Evolutionary conservation across 1,140 invertebrate genomes (phyloP).

Genomic region (Lepidotrigona ventralis): DNA sequence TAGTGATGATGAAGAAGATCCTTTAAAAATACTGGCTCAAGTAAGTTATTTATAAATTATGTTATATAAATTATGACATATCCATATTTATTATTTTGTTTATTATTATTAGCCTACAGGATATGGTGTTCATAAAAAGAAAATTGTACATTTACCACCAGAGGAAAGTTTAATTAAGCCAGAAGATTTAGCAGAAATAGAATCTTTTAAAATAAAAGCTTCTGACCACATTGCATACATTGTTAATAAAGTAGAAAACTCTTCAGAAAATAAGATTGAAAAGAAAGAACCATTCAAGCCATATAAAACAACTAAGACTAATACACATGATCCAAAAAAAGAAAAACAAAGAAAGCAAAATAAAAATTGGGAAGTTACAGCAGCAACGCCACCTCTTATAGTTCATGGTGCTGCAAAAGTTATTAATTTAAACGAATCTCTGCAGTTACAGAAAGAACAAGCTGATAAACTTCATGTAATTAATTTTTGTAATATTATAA

Average conservation of each 20-base stretch:
- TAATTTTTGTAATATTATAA: background rate
- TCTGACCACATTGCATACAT: slow-evolving; percentile 82
- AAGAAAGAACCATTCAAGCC: slow-evolving; percentile 81
- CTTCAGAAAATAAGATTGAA: slow-evolving; percentile 71
- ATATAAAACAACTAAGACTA: slow-evolving; percentile 83
- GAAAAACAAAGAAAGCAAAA: slow-evolving; percentile 82
- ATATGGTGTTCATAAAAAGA: slow-evolving; percentile 82
- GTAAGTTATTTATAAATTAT: slow-evolving; percentile 54
- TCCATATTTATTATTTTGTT: slow-evolving; percentile 38
- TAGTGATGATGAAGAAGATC: slow-evolving; percentile 85
- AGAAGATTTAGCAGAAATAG: slow-evolving; percentile 83
- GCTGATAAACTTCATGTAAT: slow-evolving; percentile 74
- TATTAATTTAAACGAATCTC: slow-evolving; percentile 82
- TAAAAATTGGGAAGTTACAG: slow-evolving; percentile 85
- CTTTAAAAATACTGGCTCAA: slow-evolving; percentile 84
- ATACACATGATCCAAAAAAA: slow-evolving; percentile 83
- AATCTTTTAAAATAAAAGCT: slow-evolving; percentile 68
- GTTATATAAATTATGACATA: background rate
- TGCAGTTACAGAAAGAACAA: slow-evolving; percentile 81
- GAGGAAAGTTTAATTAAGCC: slow-evolving; percentile 82
- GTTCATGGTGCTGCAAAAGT: slow-evolving; percentile 81
- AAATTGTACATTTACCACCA: slow-evolving; percentile 80
- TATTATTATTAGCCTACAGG: slow-evolving; percentile 72
- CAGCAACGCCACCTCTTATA: slow-evolving; percentile 83
- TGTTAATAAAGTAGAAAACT: slow-evolving; percentile 81